A percentile compares a stretch with the other conserved stretches of the same genome.
Evolutionary conservation across 2,888 invertebrate genomes (phyloP).

Genomic region (Epinotia brunnichana): DNA sequence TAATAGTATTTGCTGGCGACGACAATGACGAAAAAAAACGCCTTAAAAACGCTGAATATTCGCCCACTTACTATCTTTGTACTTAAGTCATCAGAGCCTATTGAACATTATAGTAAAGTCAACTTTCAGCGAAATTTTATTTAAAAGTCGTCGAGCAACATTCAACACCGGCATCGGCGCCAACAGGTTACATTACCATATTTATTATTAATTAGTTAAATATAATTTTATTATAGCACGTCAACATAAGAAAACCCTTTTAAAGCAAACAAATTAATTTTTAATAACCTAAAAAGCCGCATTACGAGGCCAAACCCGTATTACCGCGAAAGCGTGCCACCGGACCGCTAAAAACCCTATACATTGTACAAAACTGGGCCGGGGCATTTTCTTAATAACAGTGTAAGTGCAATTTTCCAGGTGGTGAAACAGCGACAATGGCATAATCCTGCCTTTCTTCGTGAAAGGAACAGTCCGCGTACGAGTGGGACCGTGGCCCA

Average conservation of each 20-base stretch:
- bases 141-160: too few relatives aligned
- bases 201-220: too few relatives aligned
- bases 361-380: constrained; percentile 43
- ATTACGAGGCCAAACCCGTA: constrained; percentile 21
- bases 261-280: constrained; percentile 21
- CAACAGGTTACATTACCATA: too few relatives aligned
- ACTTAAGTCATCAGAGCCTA: too few relatives aligned
- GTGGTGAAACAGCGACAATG: constrained; percentile 44
- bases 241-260: not conserved
- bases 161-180: too few relatives aligned
- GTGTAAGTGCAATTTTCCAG: constrained; percentile 47
- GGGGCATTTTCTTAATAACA: constrained; percentile 46
- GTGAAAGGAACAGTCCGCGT: constrained; percentile 34
- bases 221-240: too few relatives aligned
- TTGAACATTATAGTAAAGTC: too few relatives aligned
- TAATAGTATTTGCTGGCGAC: too few relatives aligned
- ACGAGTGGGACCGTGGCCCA: constrained; percentile 3
- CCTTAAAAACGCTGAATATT: too few relatives aligned
- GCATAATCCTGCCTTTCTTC: constrained; percentile 44
- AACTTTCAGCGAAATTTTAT: too few relatives aligned
- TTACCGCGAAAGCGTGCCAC: constrained; percentile 33
- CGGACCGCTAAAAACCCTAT: constrained; percentile 41
- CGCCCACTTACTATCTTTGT: too few relatives aligned
- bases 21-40: too few relatives aligned
- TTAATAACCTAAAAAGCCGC: constrained; percentile 39